phyloP scores from a whole-genome alignment of 2,888 invertebrate genomes.

The Cactoblastis cactorum region DNA sequence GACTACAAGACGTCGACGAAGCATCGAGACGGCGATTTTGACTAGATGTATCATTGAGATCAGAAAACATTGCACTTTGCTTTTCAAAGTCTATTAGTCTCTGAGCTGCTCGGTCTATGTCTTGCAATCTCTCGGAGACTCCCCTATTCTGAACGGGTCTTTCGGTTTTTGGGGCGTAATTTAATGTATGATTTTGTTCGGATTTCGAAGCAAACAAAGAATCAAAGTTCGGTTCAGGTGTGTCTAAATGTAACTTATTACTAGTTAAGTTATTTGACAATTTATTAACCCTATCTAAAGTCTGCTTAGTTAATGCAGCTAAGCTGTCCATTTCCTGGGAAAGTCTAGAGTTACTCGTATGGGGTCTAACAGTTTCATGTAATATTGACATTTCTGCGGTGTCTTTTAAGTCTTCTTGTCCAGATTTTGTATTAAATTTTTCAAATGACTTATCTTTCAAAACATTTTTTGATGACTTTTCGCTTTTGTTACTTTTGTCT shows the following conservation, averaged over 20 bases:
- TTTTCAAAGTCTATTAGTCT: constrained; percentile 77
- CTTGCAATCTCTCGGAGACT: constrained; percentile 68
- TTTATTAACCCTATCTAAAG: constrained; percentile 83
- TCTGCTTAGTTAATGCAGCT: constrained; percentile 82
- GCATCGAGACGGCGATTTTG: constrained; percentile 71
- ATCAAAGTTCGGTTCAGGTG: constrained; percentile 57
- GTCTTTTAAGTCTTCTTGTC: constrained; percentile 47
- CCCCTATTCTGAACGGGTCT: constrained; percentile 54
- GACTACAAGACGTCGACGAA: constrained; percentile 57
- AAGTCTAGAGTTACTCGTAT: constrained; percentile 60
- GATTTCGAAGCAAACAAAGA: constrained; percentile 55
- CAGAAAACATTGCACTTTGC: constrained; percentile 77
- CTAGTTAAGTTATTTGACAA: constrained; percentile 78
- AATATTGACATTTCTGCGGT: constrained; percentile 64
- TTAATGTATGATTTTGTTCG: constrained; percentile 57
- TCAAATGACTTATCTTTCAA: constrained; percentile 48
- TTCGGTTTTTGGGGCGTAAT: constrained; percentile 55
- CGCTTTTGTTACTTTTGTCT: constrained; percentile 59
- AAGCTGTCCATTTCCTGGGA: constrained; percentile 82
- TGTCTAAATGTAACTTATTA: constrained; percentile 66
- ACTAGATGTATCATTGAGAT: constrained; percentile 76
- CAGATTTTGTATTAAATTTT: constrained; percentile 43
- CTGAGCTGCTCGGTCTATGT: constrained; percentile 76
- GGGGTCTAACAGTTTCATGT: constrained; percentile 68
- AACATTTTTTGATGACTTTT: constrained; percentile 54